Base-by-base conservation (phyloP, 2,797 vertebrate species). In the Myotis vivesi region DNA sequence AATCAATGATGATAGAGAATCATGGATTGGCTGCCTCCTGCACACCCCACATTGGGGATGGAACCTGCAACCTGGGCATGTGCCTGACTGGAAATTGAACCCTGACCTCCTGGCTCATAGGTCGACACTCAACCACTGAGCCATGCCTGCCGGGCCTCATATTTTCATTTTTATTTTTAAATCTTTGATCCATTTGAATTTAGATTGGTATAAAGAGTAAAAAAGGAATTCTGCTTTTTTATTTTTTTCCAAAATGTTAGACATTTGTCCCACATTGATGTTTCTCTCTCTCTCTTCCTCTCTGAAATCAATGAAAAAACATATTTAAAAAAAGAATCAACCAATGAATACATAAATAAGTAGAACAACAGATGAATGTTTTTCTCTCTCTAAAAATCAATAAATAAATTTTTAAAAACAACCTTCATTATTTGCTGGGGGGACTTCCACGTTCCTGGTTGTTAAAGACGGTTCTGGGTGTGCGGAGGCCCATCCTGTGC, bases 341-440 rank as follows among this genome's bases (percentile, higher is more conserved):
- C n/a, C n/a, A 68, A 36, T 68, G 64, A 33, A 36, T 36, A 33
- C 17, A 68, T 19, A 20, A 68, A 4, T 68, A 33, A 33, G 64
- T 10, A n/a, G 64, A 68, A 68, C n/a, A 68, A 68, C 64, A 20
- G n/a, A 33, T 19, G 17, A 19, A 36, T 33, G 64, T 20, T 66
- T 33, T 19, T 8, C 64, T 68, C 17, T 68, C 64, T 33, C 64
- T 68, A 20, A 17, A 68, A 68, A 68, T 68, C n/a, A 33, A 11
- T 20, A 2, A 33, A 1, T 64, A 62, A 62, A 62, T 30, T 17
- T 55, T 64, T 17, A 9, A 20, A 30, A 36, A 22, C 23, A 51
- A 97, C 97, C 97, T 96, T 79, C 97, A 9, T 3, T 82, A 71
- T 20, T 91, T 7, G 98, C 98, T 46, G 96, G 44, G 77, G 77